Percentiles rank a stretch among this genome's conserved stretches.
phyloP scores from a whole-genome alignment of 2,113 vertebrate species.

The Monopterus albus region DNA sequence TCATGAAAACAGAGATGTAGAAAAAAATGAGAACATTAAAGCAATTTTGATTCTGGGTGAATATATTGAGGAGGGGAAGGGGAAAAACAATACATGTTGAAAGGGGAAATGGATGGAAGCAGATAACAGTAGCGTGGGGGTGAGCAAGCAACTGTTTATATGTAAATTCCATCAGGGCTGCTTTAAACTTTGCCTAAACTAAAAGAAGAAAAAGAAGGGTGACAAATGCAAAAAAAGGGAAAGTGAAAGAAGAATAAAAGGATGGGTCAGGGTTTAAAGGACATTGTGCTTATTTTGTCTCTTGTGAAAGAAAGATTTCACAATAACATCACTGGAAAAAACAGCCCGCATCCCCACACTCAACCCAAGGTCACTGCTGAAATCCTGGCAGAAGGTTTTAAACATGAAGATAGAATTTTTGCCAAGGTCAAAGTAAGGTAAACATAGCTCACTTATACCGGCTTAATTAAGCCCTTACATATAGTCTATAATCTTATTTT shows the following conservation, averaged over 20 bases:
- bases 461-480: no score
- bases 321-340: constrained; percentile 28
- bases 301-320: constrained; percentile 51
- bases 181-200: constrained; percentile 57
- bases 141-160: constrained; percentile 23
- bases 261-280: constrained; percentile 2
- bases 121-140: background rate
- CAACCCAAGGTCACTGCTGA: constrained; percentile 8
- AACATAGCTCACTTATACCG: no score
- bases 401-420: constrained; percentile 2
- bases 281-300: constrained; percentile 38
- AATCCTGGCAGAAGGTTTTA: background rate
- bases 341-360: background rate
- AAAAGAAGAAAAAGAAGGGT: background rate
- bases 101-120: constrained; percentile 2
- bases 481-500: no score
- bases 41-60: background rate
- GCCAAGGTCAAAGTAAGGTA: constrained; percentile 14
- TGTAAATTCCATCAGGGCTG: constrained; percentile 31
- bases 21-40: background rate
- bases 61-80: background rate
- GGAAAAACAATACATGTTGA: constrained; percentile 11
- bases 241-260: background rate
- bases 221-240: background rate
- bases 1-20: background rate